Evolutionary conservation across 2,888 invertebrate species (phyloP), one percentile per base, ranked within the genome.

Genomic region (Nemapogon koenigi): DNA sequence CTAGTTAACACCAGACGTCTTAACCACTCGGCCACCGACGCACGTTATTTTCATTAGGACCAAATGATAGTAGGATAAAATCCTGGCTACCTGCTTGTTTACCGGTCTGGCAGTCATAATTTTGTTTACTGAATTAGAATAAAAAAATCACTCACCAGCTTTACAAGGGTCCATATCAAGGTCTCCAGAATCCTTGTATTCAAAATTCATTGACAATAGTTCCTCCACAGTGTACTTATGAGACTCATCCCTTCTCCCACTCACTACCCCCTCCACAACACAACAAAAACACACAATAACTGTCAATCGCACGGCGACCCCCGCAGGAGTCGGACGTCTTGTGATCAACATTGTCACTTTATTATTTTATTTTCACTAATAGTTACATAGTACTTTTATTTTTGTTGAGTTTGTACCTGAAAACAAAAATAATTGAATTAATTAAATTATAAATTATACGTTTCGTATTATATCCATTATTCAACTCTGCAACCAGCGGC

Each of bases 81-180:
- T n/a, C n/a, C n/a, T n/a, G n/a, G n/a, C n/a, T n/a, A n/a, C n/a
- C n/a, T n/a, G n/a, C n/a, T n/a, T n/a, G n/a, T n/a, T n/a, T n/a
- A n/a, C n/a, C n/a, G n/a, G n/a, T n/a, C n/a, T n/a, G n/a, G n/a
- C n/a, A n/a, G n/a, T n/a, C n/a, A n/a, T n/a, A n/a, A n/a, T 7
- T 22, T 7, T 22, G 4, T 22, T 22, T 22, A 22, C 10, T 22
- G 22, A 7, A 22, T 22, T 10, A 7, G 10, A 7, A 7, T 7
- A 22, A 22, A 10, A 22, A 28, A 22, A 11, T 16, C 3, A 66
- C 86, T 85, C 71, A 92, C 92, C 89, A 61, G 91, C 89, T 83
- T 92, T 92, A 70, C 92, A 92, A 39, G 92, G 88, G 72, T 92
- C 92, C 81, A 90, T 75, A 59, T 92, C 89, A 46, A 89, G 67